These are phyloP conservation scores for Etia nguti DNA, from an alignment of 2,113 vertebrate species.

Conservation along the genomic window DNA sequence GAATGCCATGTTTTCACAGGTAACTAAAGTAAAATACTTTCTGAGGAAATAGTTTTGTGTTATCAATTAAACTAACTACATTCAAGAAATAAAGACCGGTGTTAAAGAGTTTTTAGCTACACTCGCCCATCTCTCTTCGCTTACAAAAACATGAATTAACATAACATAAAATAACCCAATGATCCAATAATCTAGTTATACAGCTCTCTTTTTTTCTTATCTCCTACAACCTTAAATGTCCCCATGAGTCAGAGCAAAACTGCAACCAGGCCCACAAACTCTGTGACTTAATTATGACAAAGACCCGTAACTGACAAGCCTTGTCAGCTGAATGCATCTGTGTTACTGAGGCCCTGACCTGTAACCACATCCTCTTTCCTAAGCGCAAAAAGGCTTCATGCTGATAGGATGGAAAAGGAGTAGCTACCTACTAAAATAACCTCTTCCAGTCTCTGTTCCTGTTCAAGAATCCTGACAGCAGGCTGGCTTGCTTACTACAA, in stretches of 20 bases:
- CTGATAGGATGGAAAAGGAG: constrained; percentile 63
- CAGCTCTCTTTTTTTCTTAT: not conserved
- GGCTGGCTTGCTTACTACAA: not conserved
- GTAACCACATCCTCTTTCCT: constrained; percentile 73
- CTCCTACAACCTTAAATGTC: not conserved
- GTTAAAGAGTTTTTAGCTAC: not conserved
- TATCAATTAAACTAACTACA: not conserved
- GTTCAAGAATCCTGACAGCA: constrained; percentile 32
- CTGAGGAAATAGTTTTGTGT: not conserved
- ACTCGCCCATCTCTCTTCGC: not conserved
- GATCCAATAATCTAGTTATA: not conserved
- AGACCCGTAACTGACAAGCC: constrained; percentile 52
- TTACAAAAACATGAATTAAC: not conserved
- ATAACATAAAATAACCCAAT: not conserved
- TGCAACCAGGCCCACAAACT: not conserved
- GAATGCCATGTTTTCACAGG: not conserved
- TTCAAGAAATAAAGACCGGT: not conserved
- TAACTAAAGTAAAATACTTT: not conserved
- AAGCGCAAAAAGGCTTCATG: constrained; percentile 29
- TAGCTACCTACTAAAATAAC: constrained; percentile 60
- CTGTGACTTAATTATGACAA: constrained; percentile 38
- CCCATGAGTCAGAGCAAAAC: constrained; percentile 40
- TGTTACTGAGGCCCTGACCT: constrained; percentile 41
- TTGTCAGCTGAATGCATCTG: constrained; percentile 27
- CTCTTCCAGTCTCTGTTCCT: constrained; percentile 63